These are phyloP conservation scores for Parotia lawesii DNA, from an alignment of 2,113 vertebrate species.

Conservation along the genomic window DNA sequence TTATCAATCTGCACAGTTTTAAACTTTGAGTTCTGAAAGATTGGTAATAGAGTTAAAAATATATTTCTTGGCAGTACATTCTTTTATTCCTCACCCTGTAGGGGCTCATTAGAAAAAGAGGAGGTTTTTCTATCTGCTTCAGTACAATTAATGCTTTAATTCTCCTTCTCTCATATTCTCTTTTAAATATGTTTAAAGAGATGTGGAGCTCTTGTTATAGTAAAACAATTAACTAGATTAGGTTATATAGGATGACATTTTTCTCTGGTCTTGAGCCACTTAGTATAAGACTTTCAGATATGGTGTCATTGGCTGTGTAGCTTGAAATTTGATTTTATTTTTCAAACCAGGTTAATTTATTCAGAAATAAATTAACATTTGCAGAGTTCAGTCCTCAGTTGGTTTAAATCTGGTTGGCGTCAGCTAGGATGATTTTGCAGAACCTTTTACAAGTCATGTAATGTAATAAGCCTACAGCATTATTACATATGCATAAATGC, in stretches of 20 bases:
- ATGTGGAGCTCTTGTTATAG: neutral
- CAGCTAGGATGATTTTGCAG: neutral
- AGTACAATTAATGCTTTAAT: neutral
- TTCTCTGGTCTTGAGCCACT: neutral
- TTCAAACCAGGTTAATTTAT: neutral
- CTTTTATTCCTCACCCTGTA: neutral
- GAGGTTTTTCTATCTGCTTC: neutral
- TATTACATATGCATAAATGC: neutral
- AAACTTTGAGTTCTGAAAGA: neutral
- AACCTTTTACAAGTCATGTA: neutral
- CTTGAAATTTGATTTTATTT: neutral
- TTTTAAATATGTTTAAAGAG: neutral
- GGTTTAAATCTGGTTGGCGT: neutral
- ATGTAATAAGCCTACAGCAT: neutral
- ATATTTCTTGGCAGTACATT: neutral
- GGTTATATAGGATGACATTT: neutral
- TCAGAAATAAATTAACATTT: neutral
- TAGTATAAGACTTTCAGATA: neutral
- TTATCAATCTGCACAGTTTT: conserved; percentile 7
- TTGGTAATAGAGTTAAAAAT: conserved; percentile 15
- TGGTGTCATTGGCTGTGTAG: neutral
- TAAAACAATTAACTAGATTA: neutral
- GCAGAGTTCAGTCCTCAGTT: neutral
- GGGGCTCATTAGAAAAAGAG: neutral
- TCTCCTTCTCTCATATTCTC: neutral